Base-by-base conservation (phyloP, 1,140 invertebrate species). In the Bombus difficillimus region DNA sequence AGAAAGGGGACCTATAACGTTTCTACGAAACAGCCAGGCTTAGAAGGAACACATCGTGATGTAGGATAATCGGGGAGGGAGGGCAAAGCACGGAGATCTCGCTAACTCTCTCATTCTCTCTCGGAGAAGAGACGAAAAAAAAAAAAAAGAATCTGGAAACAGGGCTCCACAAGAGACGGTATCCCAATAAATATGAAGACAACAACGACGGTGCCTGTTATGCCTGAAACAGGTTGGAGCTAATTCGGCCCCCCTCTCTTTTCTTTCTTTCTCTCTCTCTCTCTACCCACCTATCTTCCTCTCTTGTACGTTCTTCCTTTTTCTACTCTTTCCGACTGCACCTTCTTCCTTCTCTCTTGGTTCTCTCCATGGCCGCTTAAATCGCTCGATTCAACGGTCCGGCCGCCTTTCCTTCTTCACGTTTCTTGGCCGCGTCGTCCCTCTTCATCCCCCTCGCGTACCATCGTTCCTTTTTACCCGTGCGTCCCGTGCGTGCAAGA, bases 171-270 rank as follows among this genome's bases (percentile, higher is more conserved):
- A 76, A 88, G 85, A 86, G 79, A 88, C 89, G 91, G 90, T 93
- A 94, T 93, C 91, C 92, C 93, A 93, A 95, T 95, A 95, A 95
- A 95, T 95, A 95, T 94, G 92, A 95, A 95, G 94, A 95, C 93
- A 95, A 95, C 94, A 92, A 93, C 92, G 92, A 93, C 92, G 88
- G 90, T 91, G 92, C 88, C 92, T 92, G 92, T 92, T 93, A 93
- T 93, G 92, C 90, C 89, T 89, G 90, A 90, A 93, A 93, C 93
- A 94, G 93, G 93, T 94, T 94, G 94, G 92, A 93, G 93, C 94
- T 93, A 93, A 94, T 94, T 94, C 92, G 91, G 91, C 83, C 85
- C 86, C 89, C 84, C 82, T 88, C 74, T 32, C 76, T 80, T 37
- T 81, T 74, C 39, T 76, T 85, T 68, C 37, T 37, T 25, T 41